A percentile compares a stretch with the other conserved stretches of the same genome.
These are phyloP conservation scores for Rhopilema esculentum DNA, from an alignment of 30 jellyfish, hydroid and myxozoan species.

Conservation along the genomic window DNA sequence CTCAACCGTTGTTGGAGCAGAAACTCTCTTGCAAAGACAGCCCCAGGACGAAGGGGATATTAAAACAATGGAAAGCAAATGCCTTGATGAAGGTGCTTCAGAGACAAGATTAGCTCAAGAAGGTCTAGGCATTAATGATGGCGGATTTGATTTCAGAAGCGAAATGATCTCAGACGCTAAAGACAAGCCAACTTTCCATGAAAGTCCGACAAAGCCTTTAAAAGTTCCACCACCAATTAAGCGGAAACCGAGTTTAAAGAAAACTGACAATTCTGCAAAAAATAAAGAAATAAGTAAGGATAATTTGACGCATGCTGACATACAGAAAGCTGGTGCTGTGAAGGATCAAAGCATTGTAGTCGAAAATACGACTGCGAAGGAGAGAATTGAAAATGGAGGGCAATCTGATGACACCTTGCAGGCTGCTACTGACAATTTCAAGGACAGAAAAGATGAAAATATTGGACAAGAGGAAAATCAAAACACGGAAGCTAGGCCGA, in stretches of 20 bases:
- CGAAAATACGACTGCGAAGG: background rate
- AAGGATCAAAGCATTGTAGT: background rate
- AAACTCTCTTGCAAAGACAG: background rate
- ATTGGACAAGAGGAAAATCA: background rate
- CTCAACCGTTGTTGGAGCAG: background rate
- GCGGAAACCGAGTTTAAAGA: conserved; percentile 49
- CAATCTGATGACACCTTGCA: conserved; percentile 7
- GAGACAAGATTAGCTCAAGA: no score
- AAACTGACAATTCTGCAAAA: background rate
- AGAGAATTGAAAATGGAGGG: conserved; percentile 5
- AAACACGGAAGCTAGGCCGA: background rate
- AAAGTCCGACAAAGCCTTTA: background rate
- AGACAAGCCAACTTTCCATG: background rate
- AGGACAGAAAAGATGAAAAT: background rate
- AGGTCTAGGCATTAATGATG: no score
- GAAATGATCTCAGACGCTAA: background rate
- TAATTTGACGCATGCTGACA: background rate
- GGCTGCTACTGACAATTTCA: background rate
- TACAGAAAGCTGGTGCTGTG: background rate
- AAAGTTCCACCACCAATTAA: conserved; percentile 46
- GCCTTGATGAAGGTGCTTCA: background rate
- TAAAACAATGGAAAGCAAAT: background rate
- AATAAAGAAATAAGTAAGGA: background rate
- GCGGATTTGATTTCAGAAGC: background rate
- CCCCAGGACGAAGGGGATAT: background rate